These are phyloP conservation scores for Nibea albiflora DNA, from an alignment of 2,113 vertebrate genomes.

Conservation along the genomic window DNA sequence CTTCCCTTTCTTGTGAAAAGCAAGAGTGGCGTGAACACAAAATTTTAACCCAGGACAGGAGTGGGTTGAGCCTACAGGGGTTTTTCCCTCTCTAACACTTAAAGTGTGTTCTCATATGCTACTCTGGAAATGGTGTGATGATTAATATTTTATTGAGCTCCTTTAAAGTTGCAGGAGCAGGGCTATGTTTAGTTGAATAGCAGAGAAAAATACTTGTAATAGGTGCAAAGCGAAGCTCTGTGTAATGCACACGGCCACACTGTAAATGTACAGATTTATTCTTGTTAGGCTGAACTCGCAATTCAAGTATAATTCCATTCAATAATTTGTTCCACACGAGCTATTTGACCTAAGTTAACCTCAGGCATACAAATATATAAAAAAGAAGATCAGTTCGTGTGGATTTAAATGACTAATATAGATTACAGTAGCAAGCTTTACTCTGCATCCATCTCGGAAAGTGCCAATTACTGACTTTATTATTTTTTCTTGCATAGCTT, in stretches of 20 bases:
- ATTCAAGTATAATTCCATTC: not conserved
- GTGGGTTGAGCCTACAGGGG: conserved; percentile 63
- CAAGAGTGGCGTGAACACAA: conserved; percentile 46
- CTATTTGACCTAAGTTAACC: not conserved
- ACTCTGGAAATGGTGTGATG: conserved; percentile 75
- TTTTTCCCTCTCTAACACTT: conserved; percentile 69
- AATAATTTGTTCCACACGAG: not conserved
- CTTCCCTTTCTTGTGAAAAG: conserved; percentile 48
- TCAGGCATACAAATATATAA: not conserved
- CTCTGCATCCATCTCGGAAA: not conserved
- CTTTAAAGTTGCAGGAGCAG: conserved; percentile 65
- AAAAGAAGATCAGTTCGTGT: not conserved
- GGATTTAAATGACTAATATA: not conserved
- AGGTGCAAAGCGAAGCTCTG: conserved; percentile 55
- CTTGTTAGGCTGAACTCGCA: not conserved
- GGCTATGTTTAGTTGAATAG: conserved; percentile 61
- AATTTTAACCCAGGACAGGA: conserved; percentile 52
- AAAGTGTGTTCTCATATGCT: conserved; percentile 72
- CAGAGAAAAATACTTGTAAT: conserved; percentile 32
- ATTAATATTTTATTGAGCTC: conserved; percentile 82
- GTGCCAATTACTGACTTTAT: conserved; percentile 14
- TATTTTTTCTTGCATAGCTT: conserved; percentile 22
- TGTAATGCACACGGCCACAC: conserved; percentile 1
- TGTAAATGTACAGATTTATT: conserved; percentile 30
- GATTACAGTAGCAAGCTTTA: conserved; percentile 10